Base-by-base conservation (phyloP, 1,140 invertebrate species). In the Brachionus sp. region DNA sequence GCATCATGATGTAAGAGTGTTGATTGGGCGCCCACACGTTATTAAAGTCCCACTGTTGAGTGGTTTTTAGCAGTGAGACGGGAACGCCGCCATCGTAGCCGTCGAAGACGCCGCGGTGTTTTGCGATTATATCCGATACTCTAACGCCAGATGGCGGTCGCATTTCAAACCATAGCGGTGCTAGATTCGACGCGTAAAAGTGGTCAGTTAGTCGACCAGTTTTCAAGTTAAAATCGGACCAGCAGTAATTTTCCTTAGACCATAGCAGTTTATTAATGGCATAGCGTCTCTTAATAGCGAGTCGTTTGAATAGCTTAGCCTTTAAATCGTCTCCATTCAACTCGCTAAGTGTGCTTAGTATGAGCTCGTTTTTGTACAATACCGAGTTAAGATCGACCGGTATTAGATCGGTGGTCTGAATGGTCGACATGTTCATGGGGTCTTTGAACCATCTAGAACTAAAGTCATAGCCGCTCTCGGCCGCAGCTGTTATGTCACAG, bases 381-480 rank as follows among this genome's bases (percentile, higher is more conserved):
- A 95, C 92, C 0, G 93, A 90, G 87, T 96, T 96, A 5, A 96
- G 89, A 88, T 95, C 94, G 2, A 95, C 94, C 0, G 94, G 94
- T 25, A 95, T 89, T 39, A 95, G 92, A 57, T 92, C 86, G 7
- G 91, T 90, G 0, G 92, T 92, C 7, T 91, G 88, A 0, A 88
- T 87, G 70, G 88, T 86, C 12, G 82, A 84, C 57, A 90, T 80
- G 66, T 86, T 86, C 12, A 85, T 86, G 86, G 84, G n/a, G 35
- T 78, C 77, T n/a, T 39, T 53, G 44, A 95, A 96, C 95, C 95
- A 97, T 66, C 95, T 90, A 3, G 93, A 94, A 12, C 94, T 95
- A 88, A 96, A 98, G 87, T 98, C 95, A 95, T 95, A 97, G 2
- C 95, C 95, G 0, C 94, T 95, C 87, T 98, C 95, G 0, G 94